A percentile compares a stretch with the other conserved stretches of the same genome.
phyloP scores from a whole-genome alignment of 2,888 invertebrate species.

The Liodrosophila aerea region DNA sequence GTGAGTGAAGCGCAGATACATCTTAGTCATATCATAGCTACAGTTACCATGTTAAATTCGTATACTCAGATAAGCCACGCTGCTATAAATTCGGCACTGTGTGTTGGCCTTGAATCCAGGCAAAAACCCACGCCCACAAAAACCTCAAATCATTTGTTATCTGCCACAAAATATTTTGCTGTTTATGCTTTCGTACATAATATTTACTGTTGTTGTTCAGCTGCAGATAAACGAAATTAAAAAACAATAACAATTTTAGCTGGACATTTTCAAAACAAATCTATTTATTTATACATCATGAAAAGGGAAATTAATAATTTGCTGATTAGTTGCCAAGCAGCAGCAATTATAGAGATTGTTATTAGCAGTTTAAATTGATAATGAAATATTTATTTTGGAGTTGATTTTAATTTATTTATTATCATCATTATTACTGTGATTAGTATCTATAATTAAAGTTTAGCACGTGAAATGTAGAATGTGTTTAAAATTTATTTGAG shows the following conservation, averaged over 20 bases:
- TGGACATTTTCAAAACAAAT: slow-evolving; percentile 36
- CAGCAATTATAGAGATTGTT: neutral
- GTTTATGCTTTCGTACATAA: slow-evolving; percentile 4
- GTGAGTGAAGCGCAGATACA: slow-evolving; percentile 82
- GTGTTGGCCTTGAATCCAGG: slow-evolving; percentile 53
- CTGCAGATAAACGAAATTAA: slow-evolving; percentile 27
- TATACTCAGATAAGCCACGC: slow-evolving; percentile 52
- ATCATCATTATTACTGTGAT: no score
- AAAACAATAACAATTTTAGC: slow-evolving; percentile 23
- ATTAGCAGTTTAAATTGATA: no score
- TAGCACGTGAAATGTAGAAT: no score
- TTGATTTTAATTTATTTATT: no score
- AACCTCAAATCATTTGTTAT: slow-evolving; percentile 22
- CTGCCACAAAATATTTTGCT: slow-evolving; percentile 17
- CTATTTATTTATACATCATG: slow-evolving; percentile 10
- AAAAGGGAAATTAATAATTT: slow-evolving; percentile 8
- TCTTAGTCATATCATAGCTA: slow-evolving; percentile 8
- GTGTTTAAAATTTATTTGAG: no score
- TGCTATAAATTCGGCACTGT: slow-evolving; percentile 48
- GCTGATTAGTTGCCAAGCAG: slow-evolving; percentile 26
- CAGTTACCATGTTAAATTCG: slow-evolving; percentile 2
- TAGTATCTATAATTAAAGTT: no score
- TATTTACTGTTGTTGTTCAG: neutral
- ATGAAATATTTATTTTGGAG: no score
- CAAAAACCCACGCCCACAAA: slow-evolving; percentile 18